phyloP scores from a whole-genome alignment of 2,888 invertebrate species.

The Globia sparganii region DNA sequence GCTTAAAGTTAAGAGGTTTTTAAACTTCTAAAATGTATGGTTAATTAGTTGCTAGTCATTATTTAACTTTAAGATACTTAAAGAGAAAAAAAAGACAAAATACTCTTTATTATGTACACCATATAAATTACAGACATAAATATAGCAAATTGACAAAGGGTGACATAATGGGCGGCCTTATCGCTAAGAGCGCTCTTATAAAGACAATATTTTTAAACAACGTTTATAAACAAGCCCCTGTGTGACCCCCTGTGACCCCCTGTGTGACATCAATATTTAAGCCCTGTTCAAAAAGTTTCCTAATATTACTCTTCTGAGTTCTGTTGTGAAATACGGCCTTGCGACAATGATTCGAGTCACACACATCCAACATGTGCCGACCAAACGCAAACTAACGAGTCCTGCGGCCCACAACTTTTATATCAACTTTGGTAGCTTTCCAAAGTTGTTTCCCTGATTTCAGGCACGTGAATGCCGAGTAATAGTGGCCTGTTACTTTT shows the following conservation, averaged over 20 bases:
- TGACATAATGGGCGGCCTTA: background rate
- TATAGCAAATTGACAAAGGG: background rate
- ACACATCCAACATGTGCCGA: constrained; percentile 20
- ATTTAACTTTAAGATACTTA: background rate
- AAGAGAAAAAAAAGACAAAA: background rate
- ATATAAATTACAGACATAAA: background rate
- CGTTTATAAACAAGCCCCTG: background rate
- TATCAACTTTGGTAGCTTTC: constrained; percentile 67
- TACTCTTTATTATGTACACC: no score
- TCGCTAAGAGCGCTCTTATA: background rate
- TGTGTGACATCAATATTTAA: background rate
- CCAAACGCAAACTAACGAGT: constrained; percentile 68
- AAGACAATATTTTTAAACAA: background rate
- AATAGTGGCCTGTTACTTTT: constrained; percentile 49
- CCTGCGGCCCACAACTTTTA: constrained; percentile 69
- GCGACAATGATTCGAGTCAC: constrained; percentile 21
- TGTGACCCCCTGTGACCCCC: no score
- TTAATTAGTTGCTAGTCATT: background rate
- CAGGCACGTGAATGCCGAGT: constrained; percentile 62
- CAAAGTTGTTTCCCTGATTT: constrained; percentile 66
- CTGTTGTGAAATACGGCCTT: constrained; percentile 4
- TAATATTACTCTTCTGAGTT: background rate
- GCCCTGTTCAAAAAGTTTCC: background rate
- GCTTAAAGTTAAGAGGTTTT: no score
- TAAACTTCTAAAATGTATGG: background rate